Conservation (phyloP, 1,140 invertebrate species). For the Melanaphis sacchari region DNA sequence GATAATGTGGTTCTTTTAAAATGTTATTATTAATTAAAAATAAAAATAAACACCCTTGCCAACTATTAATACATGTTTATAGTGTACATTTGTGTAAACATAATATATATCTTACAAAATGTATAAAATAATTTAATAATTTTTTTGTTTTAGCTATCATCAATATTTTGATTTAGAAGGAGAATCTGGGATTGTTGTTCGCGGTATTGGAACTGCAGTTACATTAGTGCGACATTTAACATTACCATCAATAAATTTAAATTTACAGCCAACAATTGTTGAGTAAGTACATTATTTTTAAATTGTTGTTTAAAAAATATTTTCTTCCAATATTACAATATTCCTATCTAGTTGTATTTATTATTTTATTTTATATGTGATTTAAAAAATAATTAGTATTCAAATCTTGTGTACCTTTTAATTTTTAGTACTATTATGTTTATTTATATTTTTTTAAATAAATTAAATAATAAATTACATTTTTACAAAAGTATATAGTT, state of each 20-base stretch:
- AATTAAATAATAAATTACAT: background rate
- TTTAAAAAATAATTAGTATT: background rate
- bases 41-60: too few relatives aligned
- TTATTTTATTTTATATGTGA: background rate
- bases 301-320: background rate
- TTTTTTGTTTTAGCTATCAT: slow-evolving; percentile 73
- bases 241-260: slow-evolving; percentile 51
- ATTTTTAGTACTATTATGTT: background rate
- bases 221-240: slow-evolving; percentile 68
- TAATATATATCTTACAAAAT: background rate
- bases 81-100: background rate
- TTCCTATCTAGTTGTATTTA: background rate
- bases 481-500: background rate
- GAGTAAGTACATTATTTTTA: slow-evolving; percentile 68
- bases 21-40: background rate
- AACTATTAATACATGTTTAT: background rate
- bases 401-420: background rate
- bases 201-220: slow-evolving; percentile 92
- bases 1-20: background rate
- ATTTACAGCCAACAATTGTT: slow-evolving; percentile 63
- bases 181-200: slow-evolving; percentile 91
- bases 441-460: background rate
- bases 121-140: background rate
- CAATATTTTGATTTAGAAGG: slow-evolving; percentile 97
- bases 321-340: background rate